Percentiles rank a stretch among this genome's conserved stretches.
Evolutionary conservation across 2,797 vertebrate species (phyloP).

Genomic region (Botia almorhae): DNA sequence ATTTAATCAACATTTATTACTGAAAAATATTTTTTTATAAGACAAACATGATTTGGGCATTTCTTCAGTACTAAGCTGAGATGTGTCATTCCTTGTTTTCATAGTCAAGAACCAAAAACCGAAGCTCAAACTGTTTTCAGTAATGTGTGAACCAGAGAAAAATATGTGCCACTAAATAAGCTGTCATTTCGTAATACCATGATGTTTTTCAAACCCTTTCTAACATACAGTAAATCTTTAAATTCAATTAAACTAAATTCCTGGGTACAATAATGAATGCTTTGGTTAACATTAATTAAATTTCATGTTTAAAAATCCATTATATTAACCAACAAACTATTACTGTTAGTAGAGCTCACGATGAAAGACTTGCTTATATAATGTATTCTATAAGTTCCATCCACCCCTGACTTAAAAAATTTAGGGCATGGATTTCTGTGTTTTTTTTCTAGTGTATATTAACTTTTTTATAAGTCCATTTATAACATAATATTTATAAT

Average conservation of each 20-base stretch:
- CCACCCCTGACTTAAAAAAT: neutral
- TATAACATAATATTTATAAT: no score
- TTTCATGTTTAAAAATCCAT: neutral
- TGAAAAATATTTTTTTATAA: neutral
- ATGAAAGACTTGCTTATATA: slow-evolving; percentile 10
- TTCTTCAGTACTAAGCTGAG: neutral
- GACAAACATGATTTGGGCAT: neutral
- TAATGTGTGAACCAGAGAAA: neutral
- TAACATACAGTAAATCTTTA: neutral
- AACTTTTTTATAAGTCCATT: neutral
- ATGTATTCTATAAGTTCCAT: neutral
- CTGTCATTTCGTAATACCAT: neutral
- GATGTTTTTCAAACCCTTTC: neutral
- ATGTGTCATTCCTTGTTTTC: neutral
- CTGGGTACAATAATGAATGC: neutral
- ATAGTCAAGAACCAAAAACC: neutral
- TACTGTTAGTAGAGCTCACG: slow-evolving; percentile 1
- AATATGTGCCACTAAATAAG: neutral
- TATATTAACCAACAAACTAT: neutral
- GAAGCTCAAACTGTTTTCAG: neutral
- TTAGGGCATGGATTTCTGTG: neutral
- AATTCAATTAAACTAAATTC: neutral
- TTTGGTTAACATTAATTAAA: neutral
- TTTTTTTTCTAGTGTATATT: neutral
- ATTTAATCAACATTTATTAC: neutral